Conservation (phyloP, 2,888 invertebrate genomes). For the Lepidochrysops patricia region DNA sequence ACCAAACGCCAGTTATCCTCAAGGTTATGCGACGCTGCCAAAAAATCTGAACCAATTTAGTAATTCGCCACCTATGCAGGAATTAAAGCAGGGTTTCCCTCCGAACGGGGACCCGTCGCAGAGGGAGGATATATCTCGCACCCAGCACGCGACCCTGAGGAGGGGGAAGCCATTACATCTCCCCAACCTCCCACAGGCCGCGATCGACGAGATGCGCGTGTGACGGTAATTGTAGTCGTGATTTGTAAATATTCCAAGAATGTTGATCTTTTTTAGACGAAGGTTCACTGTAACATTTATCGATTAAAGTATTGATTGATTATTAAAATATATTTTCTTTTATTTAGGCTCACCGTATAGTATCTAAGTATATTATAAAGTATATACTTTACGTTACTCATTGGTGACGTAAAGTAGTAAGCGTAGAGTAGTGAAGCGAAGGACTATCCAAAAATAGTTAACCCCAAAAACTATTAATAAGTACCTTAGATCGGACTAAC, state of each 20-base stretch:
- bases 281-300: slow-evolving; percentile 56
- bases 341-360: no score
- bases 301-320: slow-evolving; percentile 52
- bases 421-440: no score
- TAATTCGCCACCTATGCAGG: slow-evolving; percentile 65
- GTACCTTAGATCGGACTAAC: no score
- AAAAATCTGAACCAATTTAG: slow-evolving; percentile 75
- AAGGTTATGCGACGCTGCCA: slow-evolving; percentile 74
- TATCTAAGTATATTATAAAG: no score
- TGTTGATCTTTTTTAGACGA: slow-evolving; percentile 40
- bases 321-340: slow-evolving; percentile 1
- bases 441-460: no score
- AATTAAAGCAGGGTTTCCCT: slow-evolving; percentile 73
- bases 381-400: no score
- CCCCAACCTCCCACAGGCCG: slow-evolving; percentile 84
- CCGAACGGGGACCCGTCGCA: slow-evolving; percentile 74
- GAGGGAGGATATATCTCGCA: slow-evolving; percentile 36
- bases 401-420: no score
- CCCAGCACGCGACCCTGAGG: slow-evolving; percentile 59
- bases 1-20: slow-evolving; percentile 61
- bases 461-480: no score
- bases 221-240: slow-evolving; percentile 75
- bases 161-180: slow-evolving; percentile 64
- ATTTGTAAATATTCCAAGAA: slow-evolving; percentile 51
- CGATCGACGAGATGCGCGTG: slow-evolving; percentile 93